Base-by-base conservation (phyloP, 2,888 invertebrate species). In the Pyrrhia umbra region DNA sequence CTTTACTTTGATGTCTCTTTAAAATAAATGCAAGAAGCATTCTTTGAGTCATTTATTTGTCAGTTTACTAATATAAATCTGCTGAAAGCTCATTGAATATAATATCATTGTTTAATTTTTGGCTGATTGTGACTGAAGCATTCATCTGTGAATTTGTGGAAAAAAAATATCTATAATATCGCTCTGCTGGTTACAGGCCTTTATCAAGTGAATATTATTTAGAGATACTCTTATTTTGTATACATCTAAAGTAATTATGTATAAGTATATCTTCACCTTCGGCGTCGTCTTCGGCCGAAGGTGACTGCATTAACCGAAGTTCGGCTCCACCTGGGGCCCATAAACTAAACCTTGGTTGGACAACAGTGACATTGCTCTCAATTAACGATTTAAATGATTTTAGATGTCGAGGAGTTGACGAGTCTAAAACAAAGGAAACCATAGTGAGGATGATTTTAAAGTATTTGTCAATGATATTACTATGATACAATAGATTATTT, bases 331-430 rank as follows among this genome's bases (percentile, higher is more conserved):
- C 63, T 10, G 62, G 61, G 72, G 62, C 47, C 45, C 43, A 16
- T 30, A 68, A 39, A n/a, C 45, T 51, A 39, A 57, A 51, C 39
- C 20, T 68, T 15, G 71, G 54, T 62, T 72, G 72, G 54, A 71
- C 45, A 63, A 71, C 71, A 58, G 71, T 71, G 50, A 71, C 72
- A 71, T 71, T 71, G 72, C 72, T 71, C 62, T 71, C 68, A 50
- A 71, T 30, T 63, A 71, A 63, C 1, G 68, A 71, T 50, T 68
- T 72, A 49, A 72, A 68, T 58, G 72, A 68, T 68, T 72, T 71
- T 21, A 68, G 56, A 39, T 55, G 71, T 55, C 43, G 57, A 63
- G 71, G 72, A 46, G 62, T 49, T 15, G 56, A 59, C 6, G 60
- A 40, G 59, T 69, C 68, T 68, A 75, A 61, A 71, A 71, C 71